Base-by-base conservation (phyloP, 2,888 invertebrate genomes). In the Leptogaster cylindrica region DNA sequence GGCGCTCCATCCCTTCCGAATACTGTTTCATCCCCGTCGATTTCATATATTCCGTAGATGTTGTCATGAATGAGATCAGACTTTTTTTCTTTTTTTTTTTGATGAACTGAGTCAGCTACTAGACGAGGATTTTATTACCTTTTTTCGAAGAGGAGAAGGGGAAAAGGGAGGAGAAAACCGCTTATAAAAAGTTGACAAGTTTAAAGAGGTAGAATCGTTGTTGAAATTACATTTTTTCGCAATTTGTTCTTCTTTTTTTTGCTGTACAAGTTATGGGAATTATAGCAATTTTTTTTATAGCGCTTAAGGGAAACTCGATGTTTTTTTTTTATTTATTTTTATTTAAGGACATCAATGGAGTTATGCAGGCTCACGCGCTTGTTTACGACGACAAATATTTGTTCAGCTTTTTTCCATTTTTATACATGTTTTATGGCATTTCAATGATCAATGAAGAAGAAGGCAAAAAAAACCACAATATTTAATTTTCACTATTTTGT, bases 41-140 rank as follows among this genome's bases (percentile, higher is more conserved):
- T 55, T 55, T 36, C 23, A 61, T 41, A n/a, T 61, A 27, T 44
- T 44, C 44, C 28, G 27, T 44, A 12, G 61, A 61, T 61, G 61
- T 41, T 61, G 61, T 61, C 61, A 44, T 61, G 61, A 61, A 61
- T 61, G 61, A 61, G 61, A 61, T 61, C 61, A 61, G 61, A 61
- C 61, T 27, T 44, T 41, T 28, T 44, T 41, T 55, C 44, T 44
- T 27, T 44, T 41, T 28, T 44, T 41, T 55, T 61, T 44, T 61
- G 61, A 61, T 61, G 61, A 44, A 61, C 61, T 61, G 61, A 61
- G 61, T 61, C 61, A 44, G 61, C 61, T 61, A 25, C 44, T 44
- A 61, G 61, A 61, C 61, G 39, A 61, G 61, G 61, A 27, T 61
- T 61, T 61, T 61, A 61, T 61, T 61, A 44, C 44, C 16, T 44